phyloP scores from a whole-genome alignment of 2,888 invertebrate genomes.

The Eilema sororculum region DNA sequence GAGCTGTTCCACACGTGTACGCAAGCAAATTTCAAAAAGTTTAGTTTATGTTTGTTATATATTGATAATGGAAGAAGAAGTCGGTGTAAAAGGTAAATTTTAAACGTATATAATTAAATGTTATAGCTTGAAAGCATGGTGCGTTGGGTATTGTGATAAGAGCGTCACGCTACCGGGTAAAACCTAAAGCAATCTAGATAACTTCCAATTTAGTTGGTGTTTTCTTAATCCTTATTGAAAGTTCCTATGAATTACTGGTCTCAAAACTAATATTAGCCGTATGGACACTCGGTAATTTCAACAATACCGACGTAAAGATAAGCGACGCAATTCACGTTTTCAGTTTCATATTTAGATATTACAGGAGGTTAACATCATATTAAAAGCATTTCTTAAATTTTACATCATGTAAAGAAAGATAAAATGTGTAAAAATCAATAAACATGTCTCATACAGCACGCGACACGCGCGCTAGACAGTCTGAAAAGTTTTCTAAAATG shows the following conservation, averaged over 20 bases:
- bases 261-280: background rate
- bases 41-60: conserved; percentile 38
- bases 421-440: background rate
- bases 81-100: conserved; percentile 70
- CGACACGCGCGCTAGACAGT: background rate
- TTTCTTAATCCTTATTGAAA: background rate
- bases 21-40: conserved; percentile 47
- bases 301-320: background rate
- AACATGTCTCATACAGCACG: background rate
- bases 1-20: conserved; percentile 72
- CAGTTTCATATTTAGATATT: conserved; percentile 19
- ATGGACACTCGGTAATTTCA: background rate
- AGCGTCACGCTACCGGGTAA: conserved; percentile 44
- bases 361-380: background rate
- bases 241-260: background rate
- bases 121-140: conserved; percentile 48
- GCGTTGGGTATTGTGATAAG: conserved; percentile 33
- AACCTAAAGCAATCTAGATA: conserved; percentile 23
- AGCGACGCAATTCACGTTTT: conserved; percentile 35
- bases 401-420: background rate
- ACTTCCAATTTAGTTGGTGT: background rate
- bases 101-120: conserved; percentile 33
- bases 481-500: background rate
- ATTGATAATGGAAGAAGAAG: conserved; percentile 74
- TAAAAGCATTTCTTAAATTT: background rate